Evolutionary conservation across 2,797 vertebrate species (phyloP).

Genomic region (Notoglanidium macrostoma): DNA sequence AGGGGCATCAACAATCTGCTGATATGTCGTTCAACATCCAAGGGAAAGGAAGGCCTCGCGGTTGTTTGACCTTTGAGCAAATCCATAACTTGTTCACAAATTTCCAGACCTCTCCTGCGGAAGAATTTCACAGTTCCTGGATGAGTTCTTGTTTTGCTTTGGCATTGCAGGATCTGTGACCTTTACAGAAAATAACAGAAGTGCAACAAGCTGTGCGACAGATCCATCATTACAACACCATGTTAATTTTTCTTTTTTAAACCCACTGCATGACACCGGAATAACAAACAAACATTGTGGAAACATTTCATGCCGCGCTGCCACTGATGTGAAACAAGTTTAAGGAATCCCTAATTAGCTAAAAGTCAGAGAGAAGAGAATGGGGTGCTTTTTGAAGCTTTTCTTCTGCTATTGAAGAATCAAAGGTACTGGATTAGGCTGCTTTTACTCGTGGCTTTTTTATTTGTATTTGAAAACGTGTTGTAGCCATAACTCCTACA

Average conservation of each 20-base stretch:
- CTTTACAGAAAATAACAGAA: slow-evolving; percentile 17
- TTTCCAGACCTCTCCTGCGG: not conserved
- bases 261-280: not conserved
- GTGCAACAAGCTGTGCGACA: not conserved
- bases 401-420: not conserved
- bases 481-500: not conserved
- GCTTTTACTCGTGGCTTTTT: not conserved
- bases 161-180: slow-evolving; percentile 7
- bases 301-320: not conserved
- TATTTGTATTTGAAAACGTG: not conserved
- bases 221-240: slow-evolving; percentile 14
- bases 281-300: slow-evolving; percentile 6
- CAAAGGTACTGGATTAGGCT: not conserved
- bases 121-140: not conserved
- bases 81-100: not conserved
- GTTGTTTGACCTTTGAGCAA: not conserved
- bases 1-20: not conserved
- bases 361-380: not conserved
- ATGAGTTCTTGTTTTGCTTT: slow-evolving; percentile 2
- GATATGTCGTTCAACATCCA: not conserved
- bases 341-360: not conserved
- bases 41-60: not conserved
- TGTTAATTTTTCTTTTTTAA: slow-evolving; percentile 6
- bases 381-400: not conserved
- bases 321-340: not conserved